Evolutionary conservation across 2,797 vertebrate species (phyloP), one percentile per base, ranked within the genome.

Genomic region (Cossypha caffra): DNA sequence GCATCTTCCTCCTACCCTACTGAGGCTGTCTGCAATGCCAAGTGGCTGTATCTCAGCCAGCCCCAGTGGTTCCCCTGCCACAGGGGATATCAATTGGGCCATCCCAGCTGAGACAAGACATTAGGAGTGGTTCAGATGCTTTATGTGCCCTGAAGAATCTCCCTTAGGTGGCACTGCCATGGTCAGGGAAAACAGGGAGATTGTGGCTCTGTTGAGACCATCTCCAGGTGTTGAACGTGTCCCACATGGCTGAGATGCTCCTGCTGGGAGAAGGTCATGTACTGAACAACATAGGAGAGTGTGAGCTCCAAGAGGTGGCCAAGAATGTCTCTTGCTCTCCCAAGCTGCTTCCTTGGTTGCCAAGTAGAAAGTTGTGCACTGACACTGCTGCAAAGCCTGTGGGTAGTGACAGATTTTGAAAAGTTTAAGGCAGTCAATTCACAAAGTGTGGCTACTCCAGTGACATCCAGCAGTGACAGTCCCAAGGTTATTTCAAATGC

Each of bases 401-500:
- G 61, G 26, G 25, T 35, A 71, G 47, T 17, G 55, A 43, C 31
- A 84, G 48, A 55, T 35, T 75, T 71, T 76, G 45, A 52, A 55
- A 92, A 87, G n/a, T 74, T 61, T 76, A 29, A 38, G 67, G 35
- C 47, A 76, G 55, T 7, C 7, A 18, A 16, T 54, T 87, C 43
- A 7, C 31, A 66, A 78, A 62, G 19, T 63, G 13, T 4, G 10
- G 18, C 33, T 84, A 9, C 28, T 54, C 29, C 24, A 59, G 31
- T 58, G 55, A 26, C 33, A 88, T 37, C 37, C 11, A 37, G 26
- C 24, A 59, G 31, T 58, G 55, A 26, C 33, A 88, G 25, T 38
- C 28, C 33, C 76, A 84, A 88, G 76, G 66, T 91, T 64, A 75
- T 86, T 91, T 59, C n/a, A 43, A 59, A 78, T 76, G 69, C 51